Evolutionary conservation across 1,140 invertebrate genomes (phyloP), one percentile per base, ranked within the genome.

Genomic region (Paracyclopina nana): DNA sequence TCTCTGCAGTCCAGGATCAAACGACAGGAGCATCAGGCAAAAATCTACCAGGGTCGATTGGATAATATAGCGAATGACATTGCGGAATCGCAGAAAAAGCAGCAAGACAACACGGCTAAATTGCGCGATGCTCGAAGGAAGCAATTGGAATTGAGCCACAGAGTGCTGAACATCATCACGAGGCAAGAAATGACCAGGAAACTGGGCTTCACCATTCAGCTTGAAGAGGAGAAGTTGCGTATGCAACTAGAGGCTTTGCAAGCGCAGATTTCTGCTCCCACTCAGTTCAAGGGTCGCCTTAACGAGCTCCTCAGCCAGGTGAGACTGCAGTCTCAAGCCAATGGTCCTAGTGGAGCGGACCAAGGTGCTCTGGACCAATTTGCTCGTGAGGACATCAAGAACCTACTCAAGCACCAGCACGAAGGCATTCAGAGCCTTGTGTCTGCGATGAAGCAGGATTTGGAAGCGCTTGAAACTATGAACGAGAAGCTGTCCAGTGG

Each of bases 241-340:
- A 79, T 79, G 14, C 76, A 81, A 57, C 70, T 94, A 9, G 84
- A 92, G 66, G 74, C 77, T 42, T 74, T 92, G 62, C 78, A 85
- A 46, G 72, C 77, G 0, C 80, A 90, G 60, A 72, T 95, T 1
- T 82, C 82, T 55, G 78, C 83, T 9, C 87, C 87, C 9, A 88
- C 84, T 44, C 82, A 91, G 59, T 90, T 86, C 57, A 88, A 88
- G 77, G 81, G 82, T 30, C 76, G 83, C 55, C 71, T 94, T 25
- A 88, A 84, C 61, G 87, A 92, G 68, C 67, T 94, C 54, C 70
- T 90, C 51, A 84, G 84, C 18, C 82, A 85, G 53, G 77, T 50
- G 20, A 24, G 44, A 14, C 54, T 43, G 25, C 22, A 34, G 14
- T 52, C 40, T 16, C 44, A 44, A 22, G 25, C 46, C n/a, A 27